phyloP scores from a whole-genome alignment of 2,113 vertebrate species.

The Pyxicephalus adspersus region DNA sequence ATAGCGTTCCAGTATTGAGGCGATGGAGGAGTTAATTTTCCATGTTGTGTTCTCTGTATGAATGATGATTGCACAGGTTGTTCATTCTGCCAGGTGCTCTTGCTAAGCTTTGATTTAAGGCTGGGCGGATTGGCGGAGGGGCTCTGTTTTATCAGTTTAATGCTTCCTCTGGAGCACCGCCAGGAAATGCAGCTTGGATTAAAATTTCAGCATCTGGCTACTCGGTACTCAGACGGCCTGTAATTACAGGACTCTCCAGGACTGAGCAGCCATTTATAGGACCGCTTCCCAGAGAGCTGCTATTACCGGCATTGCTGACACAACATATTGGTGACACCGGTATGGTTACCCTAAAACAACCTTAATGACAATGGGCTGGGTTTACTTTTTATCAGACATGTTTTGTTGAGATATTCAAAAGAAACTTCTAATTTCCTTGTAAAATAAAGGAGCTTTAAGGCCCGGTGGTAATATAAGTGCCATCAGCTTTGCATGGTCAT shows the following conservation, averaged over 20 bases:
- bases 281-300: not conserved
- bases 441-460: too few relatives aligned
- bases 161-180: slow-evolving; percentile 17
- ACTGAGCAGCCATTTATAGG: not conserved
- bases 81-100: not conserved
- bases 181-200: slow-evolving; percentile 26
- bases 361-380: too few relatives aligned
- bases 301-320: not conserved
- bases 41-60: not conserved
- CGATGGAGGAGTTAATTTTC: not conserved
- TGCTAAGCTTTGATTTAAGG: slow-evolving; percentile 12
- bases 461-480: too few relatives aligned
- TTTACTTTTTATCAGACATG: too few relatives aligned
- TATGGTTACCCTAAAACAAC: too few relatives aligned
- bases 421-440: too few relatives aligned
- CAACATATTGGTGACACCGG: not conserved
- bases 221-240: slow-evolving; percentile 1
- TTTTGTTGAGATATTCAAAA: too few relatives aligned
- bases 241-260: not conserved
- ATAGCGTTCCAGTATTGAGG: not conserved
- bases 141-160: not conserved
- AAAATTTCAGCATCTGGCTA: slow-evolving; percentile 2
- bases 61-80: not conserved
- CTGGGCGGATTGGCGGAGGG: not conserved
- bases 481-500: too few relatives aligned